Evolutionary conservation across 1,140 invertebrate genomes (phyloP).

Genomic region (Latrodectus geometricus): DNA sequence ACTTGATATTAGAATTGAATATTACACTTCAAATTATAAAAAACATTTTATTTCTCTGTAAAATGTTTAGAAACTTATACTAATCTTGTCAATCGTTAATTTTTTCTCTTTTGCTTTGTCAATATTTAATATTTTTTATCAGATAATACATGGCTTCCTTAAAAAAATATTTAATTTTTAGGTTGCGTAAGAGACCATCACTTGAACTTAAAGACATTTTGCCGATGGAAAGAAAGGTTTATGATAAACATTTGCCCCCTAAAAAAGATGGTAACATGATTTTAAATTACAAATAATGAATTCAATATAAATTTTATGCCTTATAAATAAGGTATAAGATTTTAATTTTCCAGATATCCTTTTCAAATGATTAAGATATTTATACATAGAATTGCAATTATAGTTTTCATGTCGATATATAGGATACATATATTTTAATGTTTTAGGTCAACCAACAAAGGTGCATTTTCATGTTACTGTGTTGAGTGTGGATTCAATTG

Average conservation of each 20-base stretch:
- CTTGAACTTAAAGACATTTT: conserved; percentile 79
- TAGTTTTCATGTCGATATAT: too few species aligned
- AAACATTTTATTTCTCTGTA: too few species aligned
- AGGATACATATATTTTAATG: conserved; percentile 12
- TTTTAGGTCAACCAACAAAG: conserved; percentile 80
- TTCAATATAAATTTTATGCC: background rate
- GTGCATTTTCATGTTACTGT: conserved; percentile 93
- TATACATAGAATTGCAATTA: too few species aligned
- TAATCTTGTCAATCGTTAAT: too few species aligned
- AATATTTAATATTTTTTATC: too few species aligned
- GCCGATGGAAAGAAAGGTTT: conserved; percentile 84
- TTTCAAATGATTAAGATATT: too few species aligned
- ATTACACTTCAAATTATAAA: too few species aligned
- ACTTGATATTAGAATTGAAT: too few species aligned
- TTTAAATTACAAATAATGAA: background rate
- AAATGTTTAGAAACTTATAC: too few species aligned
- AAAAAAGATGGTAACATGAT: conserved; percentile 74
- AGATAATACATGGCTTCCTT: too few species aligned
- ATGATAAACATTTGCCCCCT: conserved; percentile 89
- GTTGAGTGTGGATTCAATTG: conserved; percentile 91
- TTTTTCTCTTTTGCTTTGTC: too few species aligned
- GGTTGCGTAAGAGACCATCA: conserved; percentile 61
- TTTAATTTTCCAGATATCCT: background rate
- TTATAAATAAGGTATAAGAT: background rate
- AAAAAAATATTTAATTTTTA: background rate